phyloP scores from a whole-genome alignment of 1,140 invertebrate species.

The Heliconius melpomene region DNA sequence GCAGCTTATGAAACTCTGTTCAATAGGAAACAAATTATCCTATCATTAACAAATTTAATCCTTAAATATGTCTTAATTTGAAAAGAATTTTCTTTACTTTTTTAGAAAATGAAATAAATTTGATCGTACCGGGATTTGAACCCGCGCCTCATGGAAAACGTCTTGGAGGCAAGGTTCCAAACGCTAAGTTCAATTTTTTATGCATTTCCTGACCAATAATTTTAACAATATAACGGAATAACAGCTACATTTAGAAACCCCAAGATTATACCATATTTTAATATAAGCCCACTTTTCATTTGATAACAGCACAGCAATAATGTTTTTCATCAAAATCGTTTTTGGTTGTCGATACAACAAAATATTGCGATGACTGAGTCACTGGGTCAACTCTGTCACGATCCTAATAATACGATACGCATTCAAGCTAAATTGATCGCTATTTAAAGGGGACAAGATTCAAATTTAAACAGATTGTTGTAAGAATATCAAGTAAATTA shows the following conservation, averaged over 20 bases:
- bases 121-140: too few relatives aligned
- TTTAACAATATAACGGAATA: neutral
- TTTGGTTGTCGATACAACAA: conserved; percentile 26
- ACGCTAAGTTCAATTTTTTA: too few relatives aligned
- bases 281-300: neutral
- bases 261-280: neutral
- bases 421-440: neutral
- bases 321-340: conserved; percentile 20
- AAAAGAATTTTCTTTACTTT: too few relatives aligned
- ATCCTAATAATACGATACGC: conserved; percentile 25
- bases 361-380: conserved; percentile 32
- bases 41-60: too few relatives aligned
- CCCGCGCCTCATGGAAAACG: too few relatives aligned
- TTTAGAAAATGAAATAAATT: too few relatives aligned
- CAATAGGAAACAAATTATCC: too few relatives aligned
- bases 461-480: neutral
- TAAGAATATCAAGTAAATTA: conserved; percentile 37
- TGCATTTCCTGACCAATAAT: too few relatives aligned
- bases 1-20: too few relatives aligned
- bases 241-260: neutral
- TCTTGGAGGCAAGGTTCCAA: too few relatives aligned
- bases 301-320: neutral
- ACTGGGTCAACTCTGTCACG: conserved; percentile 36
- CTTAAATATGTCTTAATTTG: too few relatives aligned
- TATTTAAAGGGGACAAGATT: neutral